These are phyloP conservation scores for Vanessa tameamea DNA, from an alignment of 1,140 invertebrate genomes.

Conservation along the genomic window DNA sequence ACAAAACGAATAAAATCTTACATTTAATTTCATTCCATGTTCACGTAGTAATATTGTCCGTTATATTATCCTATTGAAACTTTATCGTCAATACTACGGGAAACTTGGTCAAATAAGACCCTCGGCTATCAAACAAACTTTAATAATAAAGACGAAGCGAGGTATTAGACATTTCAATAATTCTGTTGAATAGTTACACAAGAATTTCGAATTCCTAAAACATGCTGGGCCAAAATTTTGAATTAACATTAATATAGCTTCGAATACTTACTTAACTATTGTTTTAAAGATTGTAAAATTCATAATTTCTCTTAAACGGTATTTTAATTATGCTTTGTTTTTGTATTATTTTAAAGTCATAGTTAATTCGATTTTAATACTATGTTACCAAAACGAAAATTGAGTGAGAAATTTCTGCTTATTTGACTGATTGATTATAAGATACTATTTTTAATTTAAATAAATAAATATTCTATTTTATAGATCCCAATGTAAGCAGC, in stretches of 20 bases:
- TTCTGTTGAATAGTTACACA: slow-evolving; percentile 6
- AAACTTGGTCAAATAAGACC: slow-evolving; percentile 10
- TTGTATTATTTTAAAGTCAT: too few relatives aligned
- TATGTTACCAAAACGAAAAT: too few relatives aligned
- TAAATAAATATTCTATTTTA: too few relatives aligned
- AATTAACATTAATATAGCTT: background rate
- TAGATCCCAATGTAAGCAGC: too few relatives aligned
- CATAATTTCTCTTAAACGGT: background rate
- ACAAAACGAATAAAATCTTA: too few relatives aligned
- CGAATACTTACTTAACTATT: background rate
- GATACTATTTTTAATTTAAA: too few relatives aligned
- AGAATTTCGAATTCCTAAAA: background rate
- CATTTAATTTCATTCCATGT: too few relatives aligned
- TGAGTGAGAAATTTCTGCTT: too few relatives aligned
- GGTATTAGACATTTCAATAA: slow-evolving; percentile 22
- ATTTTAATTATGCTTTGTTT: too few relatives aligned
- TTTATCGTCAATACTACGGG: background rate
- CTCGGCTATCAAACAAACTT: slow-evolving; percentile 16
- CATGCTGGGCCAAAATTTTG: background rate
- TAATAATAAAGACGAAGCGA: slow-evolving; percentile 21
- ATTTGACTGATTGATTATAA: too few relatives aligned
- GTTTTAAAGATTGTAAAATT: background rate
- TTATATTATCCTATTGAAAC: background rate
- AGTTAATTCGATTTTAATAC: too few relatives aligned
- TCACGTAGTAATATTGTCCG: too few relatives aligned